Conservation (phyloP, 2,888 invertebrate genomes). For the Pachydiplax longipennis region DNA sequence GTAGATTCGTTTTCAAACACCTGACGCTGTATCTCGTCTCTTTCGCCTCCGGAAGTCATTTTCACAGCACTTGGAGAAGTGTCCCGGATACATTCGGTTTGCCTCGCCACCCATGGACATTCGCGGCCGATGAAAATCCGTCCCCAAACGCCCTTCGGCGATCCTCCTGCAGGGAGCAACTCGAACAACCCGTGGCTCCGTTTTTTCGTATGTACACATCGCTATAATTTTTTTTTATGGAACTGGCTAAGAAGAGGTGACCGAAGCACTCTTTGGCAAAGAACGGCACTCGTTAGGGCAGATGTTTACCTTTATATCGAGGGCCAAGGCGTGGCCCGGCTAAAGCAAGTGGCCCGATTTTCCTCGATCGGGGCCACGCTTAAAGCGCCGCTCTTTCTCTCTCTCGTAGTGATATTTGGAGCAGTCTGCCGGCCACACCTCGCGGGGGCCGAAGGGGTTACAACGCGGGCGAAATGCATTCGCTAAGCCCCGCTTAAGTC, state of each 20-base stretch:
- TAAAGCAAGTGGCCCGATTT: not conserved
- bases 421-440: not conserved
- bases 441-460: not conserved
- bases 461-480: not conserved
- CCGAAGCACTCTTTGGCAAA: constrained; percentile 31
- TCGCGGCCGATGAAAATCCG: not conserved
- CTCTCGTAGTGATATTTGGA: not conserved
- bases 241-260: constrained; percentile 17
- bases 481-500: not conserved
- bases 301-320: not conserved
- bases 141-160: not conserved
- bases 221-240: not conserved
- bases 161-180: not conserved
- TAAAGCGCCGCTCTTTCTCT: not conserved
- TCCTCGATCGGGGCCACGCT: not conserved
- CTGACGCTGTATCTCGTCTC: not conserved
- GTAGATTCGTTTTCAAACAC: not conserved
- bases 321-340: not conserved
- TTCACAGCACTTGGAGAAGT: not conserved
- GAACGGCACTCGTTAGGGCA: not conserved
- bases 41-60: not conserved
- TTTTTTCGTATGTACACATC: constrained; percentile 3
- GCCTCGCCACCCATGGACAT: not conserved
- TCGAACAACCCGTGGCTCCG: constrained; percentile 29
- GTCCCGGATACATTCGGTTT: not conserved